Evolutionary conservation across 2,113 vertebrate genomes (phyloP).

Genomic region (Sinocyclocheilus rhinocerous): DNA sequence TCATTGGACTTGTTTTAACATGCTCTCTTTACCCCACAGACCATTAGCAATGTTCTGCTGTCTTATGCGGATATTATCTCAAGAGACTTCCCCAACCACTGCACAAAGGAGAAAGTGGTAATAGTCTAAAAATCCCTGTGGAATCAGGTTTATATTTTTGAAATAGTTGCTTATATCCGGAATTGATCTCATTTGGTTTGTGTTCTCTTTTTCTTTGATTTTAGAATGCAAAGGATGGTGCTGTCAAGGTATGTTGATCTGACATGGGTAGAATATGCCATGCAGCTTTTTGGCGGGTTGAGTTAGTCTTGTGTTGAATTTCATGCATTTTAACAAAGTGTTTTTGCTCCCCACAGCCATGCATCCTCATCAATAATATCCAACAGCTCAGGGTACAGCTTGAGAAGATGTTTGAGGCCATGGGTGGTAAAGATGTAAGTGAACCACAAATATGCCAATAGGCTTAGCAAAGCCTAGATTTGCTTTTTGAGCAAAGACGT

Average conservation of each 20-base stretch:
- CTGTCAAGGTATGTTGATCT: conserved; percentile 48
- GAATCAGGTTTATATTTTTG: not conserved
- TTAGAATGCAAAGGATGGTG: conserved; percentile 58
- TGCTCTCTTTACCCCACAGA: conserved; percentile 72
- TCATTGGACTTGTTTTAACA: not conserved
- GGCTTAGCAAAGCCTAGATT: not conserved
- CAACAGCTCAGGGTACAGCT: conserved; percentile 95
- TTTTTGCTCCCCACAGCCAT: conserved; percentile 75
- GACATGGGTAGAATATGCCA: not conserved
- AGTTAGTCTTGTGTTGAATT: not conserved
- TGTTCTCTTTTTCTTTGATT: conserved; percentile 24
- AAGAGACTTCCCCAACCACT: conserved; percentile 91
- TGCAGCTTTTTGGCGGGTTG: not conserved
- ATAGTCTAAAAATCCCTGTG: conserved; percentile 37
- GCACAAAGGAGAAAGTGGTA: conserved; percentile 95
- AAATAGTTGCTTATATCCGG: not conserved
- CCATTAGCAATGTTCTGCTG: conserved; percentile 96
- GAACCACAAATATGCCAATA: not conserved
- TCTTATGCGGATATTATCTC: conserved; percentile 95
- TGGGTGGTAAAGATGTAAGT: conserved; percentile 94
- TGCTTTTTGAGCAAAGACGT: not conserved
- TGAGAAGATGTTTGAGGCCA: conserved; percentile 98
- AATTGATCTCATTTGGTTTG: not conserved
- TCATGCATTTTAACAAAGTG: not conserved
- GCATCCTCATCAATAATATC: conserved; percentile 98